phyloP scores from a whole-genome alignment of 1,140 invertebrate species.

The Lasaia peninsularis region DNA sequence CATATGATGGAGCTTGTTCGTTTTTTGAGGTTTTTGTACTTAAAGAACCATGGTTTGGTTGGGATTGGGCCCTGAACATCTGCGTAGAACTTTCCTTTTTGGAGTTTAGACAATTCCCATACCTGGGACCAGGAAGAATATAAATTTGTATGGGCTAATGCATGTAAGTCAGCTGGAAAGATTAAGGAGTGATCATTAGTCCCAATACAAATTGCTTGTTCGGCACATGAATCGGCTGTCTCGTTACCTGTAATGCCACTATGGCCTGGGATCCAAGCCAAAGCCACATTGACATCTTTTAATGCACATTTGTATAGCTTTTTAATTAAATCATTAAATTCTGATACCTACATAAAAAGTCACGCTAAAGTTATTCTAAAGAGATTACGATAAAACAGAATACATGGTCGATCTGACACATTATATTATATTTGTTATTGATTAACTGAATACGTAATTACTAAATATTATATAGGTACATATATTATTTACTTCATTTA shows the following conservation, averaged over 20 bases:
- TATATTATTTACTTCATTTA: too few relatives aligned
- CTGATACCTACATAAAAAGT: too few relatives aligned
- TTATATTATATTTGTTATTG: too few relatives aligned
- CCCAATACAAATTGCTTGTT: neutral
- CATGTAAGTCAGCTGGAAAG: neutral
- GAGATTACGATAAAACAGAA: too few relatives aligned
- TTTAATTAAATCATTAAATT: too few relatives aligned
- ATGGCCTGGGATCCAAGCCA: neutral
- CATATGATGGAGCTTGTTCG: too few relatives aligned
- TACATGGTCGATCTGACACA: too few relatives aligned
- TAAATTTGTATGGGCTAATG: neutral
- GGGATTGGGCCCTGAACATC: neutral
- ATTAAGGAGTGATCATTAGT: neutral
- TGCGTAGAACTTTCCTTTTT: neutral
- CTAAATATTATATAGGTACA: too few relatives aligned
- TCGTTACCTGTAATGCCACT: neutral
- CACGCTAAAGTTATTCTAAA: too few relatives aligned
- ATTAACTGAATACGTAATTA: too few relatives aligned
- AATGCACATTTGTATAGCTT: neutral
- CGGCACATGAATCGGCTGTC: neutral
- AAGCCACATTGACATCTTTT: neutral
- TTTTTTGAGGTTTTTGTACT: neutral
- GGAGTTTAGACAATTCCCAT: neutral
- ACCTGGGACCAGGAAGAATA: neutral
- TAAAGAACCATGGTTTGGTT: neutral